Percentiles rank a stretch among this genome's conserved stretches.
Conservation (phyloP, 1,140 invertebrate species). For the Sminthurinus signatus region DNA sequence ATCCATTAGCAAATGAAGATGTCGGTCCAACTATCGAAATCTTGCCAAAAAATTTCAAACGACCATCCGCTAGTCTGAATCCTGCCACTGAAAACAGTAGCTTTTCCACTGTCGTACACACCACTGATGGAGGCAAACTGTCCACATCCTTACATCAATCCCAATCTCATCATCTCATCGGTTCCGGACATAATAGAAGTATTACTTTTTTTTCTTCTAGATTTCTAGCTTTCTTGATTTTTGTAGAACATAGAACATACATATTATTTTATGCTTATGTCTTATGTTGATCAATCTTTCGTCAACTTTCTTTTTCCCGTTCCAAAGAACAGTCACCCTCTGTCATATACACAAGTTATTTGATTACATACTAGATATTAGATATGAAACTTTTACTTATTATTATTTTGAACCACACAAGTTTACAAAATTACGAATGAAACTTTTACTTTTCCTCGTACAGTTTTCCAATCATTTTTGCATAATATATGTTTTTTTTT, state of each 20-base stretch:
- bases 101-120: not conserved
- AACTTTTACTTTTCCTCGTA: too few species aligned
- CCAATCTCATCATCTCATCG: conserved; percentile 20
- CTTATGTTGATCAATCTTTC: too few species aligned
- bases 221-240: not conserved
- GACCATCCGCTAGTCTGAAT: not conserved
- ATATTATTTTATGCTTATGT: not conserved
- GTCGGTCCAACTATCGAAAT: not conserved
- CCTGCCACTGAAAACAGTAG: not conserved
- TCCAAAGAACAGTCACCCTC: too few species aligned
- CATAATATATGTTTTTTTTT: too few species aligned
- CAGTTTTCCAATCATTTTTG: not conserved
- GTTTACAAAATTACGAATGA: too few species aligned
- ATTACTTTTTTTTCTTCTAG: not conserved
- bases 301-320: too few species aligned
- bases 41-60: not conserved
- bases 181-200: not conserved
- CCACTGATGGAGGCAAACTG: not conserved
- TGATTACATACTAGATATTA: too few species aligned
- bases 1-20: conserved; percentile 23
- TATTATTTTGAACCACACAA: too few species aligned
- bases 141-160: not conserved
- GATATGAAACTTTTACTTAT: too few species aligned
- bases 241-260: too few species aligned
- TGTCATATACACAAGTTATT: too few species aligned